These are phyloP conservation scores for Chrysotoxum bicinctum DNA, from an alignment of 2,888 invertebrate species.

Conservation along the genomic window DNA sequence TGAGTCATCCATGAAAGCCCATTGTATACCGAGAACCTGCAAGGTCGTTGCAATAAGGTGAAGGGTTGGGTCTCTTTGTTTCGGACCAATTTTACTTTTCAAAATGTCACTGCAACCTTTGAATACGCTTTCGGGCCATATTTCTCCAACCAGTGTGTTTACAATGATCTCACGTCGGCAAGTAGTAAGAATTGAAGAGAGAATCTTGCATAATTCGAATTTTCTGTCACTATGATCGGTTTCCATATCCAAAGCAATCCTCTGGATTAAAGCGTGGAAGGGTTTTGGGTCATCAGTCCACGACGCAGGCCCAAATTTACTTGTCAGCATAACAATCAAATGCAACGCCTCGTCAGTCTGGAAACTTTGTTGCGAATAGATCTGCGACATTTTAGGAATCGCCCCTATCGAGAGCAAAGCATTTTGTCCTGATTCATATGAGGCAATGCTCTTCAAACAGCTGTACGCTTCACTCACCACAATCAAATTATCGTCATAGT, in stretches of 20 bases:
- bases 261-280: constrained; percentile 91
- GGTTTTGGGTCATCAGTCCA: constrained; percentile 91
- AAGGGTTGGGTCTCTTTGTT: constrained; percentile 94
- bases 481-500: constrained; percentile 92
- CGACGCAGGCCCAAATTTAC: constrained; percentile 87
- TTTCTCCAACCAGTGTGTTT: constrained; percentile 86
- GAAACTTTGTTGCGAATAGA: constrained; percentile 93
- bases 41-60: constrained; percentile 91
- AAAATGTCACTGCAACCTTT: constrained; percentile 92
- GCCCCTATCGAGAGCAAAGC: constrained; percentile 90
- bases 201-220: constrained; percentile 92
- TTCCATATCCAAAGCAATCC: constrained; percentile 93
- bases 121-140: constrained; percentile 91
- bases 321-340: constrained; percentile 89
- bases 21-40: constrained; percentile 91
- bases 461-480: constrained; percentile 93
- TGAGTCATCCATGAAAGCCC: constrained; percentile 91
- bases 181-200: constrained; percentile 88
- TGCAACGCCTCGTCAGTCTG: constrained; percentile 94
- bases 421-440: constrained; percentile 89
- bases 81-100: constrained; percentile 92
- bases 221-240: constrained; percentile 94
- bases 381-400: constrained; percentile 91
- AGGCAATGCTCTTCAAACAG: constrained; percentile 91
- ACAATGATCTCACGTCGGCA: constrained; percentile 87